Evolutionary conservation across 2,888 invertebrate species (phyloP).

Genomic region (Leptinotarsa peninsularis): DNA sequence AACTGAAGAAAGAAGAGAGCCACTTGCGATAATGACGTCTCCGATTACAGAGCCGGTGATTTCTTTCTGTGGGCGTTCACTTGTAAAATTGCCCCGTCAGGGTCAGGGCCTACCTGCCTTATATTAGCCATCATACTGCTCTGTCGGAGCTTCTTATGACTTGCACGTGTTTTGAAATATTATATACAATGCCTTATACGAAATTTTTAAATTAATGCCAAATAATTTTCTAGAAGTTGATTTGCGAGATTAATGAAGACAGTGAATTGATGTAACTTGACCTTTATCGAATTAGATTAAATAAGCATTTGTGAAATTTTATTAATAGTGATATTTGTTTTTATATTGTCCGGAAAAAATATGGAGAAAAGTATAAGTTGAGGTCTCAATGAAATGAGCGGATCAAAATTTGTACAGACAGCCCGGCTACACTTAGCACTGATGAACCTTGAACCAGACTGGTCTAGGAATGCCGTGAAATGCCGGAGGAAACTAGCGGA

Average conservation of each 20-base stretch:
- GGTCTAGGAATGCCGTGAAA: too few species aligned
- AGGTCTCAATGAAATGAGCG: too few species aligned
- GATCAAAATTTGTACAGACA: too few species aligned
- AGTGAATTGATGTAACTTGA: not conserved
- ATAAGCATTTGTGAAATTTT: too few species aligned
- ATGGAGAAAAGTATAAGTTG: too few species aligned
- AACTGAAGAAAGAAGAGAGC: conserved; percentile 26
- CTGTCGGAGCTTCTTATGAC: conserved; percentile 40
- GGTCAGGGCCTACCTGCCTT: conserved; percentile 58
- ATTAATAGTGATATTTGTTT: too few species aligned
- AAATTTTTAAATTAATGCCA: conserved; percentile 7
- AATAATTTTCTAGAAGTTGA: not conserved
- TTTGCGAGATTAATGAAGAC: not conserved
- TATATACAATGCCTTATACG: conserved; percentile 13
- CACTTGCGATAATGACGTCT: conserved; percentile 56
- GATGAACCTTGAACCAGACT: too few species aligned
- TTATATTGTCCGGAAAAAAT: too few species aligned
- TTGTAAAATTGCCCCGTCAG: conserved; percentile 61
- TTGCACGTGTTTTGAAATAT: conserved; percentile 23
- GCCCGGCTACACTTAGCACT: too few species aligned
- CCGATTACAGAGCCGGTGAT: conserved; percentile 58
- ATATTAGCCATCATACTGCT: conserved; percentile 45
- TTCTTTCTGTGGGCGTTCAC: conserved; percentile 60
- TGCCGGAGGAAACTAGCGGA: too few species aligned
- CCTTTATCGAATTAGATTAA: not conserved